phyloP scores from a whole-genome alignment of 2,113 vertebrate species.

The Corythaixoides concolor region DNA sequence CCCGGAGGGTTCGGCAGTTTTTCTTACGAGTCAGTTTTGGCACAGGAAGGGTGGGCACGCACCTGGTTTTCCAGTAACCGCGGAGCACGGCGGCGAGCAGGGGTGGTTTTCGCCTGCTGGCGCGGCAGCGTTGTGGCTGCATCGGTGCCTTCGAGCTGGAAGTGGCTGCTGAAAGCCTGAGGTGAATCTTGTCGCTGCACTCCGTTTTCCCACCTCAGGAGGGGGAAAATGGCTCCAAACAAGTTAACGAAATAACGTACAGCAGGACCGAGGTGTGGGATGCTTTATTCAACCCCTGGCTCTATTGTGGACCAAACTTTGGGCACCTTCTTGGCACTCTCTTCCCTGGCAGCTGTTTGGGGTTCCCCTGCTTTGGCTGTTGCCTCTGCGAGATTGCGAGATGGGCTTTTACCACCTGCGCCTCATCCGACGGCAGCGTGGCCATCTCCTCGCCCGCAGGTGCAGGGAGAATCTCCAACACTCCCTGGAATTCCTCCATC shows the following conservation, averaged over 20 bases:
- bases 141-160: not conserved
- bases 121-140: accelerated
- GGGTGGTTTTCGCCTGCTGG: accelerated
- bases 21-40: not conserved
- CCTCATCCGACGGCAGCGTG: accelerated
- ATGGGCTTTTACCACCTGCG: not conserved
- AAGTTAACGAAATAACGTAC: not conserved
- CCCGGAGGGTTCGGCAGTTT: not conserved
- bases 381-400: accelerated
- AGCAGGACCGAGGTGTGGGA: not conserved
- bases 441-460: not conserved
- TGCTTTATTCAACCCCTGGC: not conserved
- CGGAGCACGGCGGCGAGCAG: not conserved
- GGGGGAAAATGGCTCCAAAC: not conserved
- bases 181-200: not conserved
- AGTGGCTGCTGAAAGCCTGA: not conserved
- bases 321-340: not conserved
- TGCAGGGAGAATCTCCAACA: not conserved
- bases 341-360: not conserved
- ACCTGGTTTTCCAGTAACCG: not conserved
- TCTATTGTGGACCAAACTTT: accelerated
- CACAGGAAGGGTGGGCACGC: not conserved
- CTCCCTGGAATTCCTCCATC: slow-evolving; percentile 53
- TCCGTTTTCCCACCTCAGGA: not conserved
- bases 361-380: not conserved